phyloP scores from a whole-genome alignment of 2,888 invertebrate species.

The Atherix ibis region DNA sequence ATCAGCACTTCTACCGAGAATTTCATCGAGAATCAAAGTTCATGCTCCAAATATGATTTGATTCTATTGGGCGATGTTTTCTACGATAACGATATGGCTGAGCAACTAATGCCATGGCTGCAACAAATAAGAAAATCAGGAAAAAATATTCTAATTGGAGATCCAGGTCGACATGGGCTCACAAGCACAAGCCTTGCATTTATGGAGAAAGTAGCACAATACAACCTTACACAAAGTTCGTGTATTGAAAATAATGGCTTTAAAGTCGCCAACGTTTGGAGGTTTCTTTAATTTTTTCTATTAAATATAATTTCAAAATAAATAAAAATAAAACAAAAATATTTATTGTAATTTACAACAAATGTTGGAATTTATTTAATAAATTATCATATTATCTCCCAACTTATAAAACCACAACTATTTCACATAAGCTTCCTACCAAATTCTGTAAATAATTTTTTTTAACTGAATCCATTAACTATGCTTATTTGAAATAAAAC shows the following conservation, averaged over 20 bases:
- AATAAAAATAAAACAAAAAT: too few species aligned
- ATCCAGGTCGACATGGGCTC: constrained; percentile 43
- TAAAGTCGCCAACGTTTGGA: constrained; percentile 36
- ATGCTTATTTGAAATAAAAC: too few species aligned
- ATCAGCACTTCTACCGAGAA: constrained; percentile 32
- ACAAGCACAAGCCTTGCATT: constrained; percentile 26
- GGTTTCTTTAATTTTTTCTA: not conserved
- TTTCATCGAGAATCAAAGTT: constrained; percentile 31
- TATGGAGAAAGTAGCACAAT: constrained; percentile 32
- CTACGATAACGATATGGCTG: constrained; percentile 44
- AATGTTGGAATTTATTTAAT: too few species aligned
- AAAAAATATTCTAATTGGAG: constrained; percentile 37
- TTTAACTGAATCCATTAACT: too few species aligned
- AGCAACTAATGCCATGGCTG: constrained; percentile 39
- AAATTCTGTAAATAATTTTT: too few species aligned
- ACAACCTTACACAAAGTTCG: constrained; percentile 32
- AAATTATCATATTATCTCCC: too few species aligned
- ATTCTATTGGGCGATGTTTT: constrained; percentile 55
- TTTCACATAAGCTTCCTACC: too few species aligned
- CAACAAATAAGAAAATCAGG: constrained; percentile 22
- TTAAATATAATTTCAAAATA: too few species aligned
- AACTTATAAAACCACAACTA: too few species aligned
- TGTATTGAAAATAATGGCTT: constrained; percentile 41
- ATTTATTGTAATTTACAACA: too few species aligned
- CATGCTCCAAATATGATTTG: constrained; percentile 34